phyloP scores from a whole-genome alignment of 2,888 invertebrate genomes.

The Leucania comma region DNA sequence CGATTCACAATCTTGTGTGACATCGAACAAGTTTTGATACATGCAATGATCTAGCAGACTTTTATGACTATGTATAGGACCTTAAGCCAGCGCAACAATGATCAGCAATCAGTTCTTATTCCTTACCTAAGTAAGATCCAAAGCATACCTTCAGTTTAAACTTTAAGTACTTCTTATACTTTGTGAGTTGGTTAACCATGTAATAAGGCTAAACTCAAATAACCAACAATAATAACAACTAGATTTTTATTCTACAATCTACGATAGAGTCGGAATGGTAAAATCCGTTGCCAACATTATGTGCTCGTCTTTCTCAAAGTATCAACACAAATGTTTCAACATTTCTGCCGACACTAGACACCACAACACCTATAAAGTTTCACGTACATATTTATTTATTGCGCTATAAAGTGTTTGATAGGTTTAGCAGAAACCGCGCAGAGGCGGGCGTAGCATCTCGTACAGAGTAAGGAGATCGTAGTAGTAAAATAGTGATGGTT shows the following conservation, averaged over 20 bases:
- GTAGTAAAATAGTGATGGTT: conserved; percentile 39
- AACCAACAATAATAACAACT: too few species aligned
- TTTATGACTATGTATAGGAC: too few species aligned
- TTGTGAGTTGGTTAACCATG: not conserved
- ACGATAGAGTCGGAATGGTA: too few species aligned
- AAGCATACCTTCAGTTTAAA: not conserved
- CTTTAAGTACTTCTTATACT: not conserved
- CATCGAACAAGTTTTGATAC: not conserved
- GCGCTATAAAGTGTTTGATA: conserved; percentile 29
- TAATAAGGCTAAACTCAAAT: too few species aligned
- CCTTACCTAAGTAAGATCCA: not conserved
- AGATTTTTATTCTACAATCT: not conserved
- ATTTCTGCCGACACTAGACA: not conserved
- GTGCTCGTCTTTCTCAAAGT: not conserved
- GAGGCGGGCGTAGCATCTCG: not conserved
- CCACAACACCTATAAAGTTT: conserved; percentile 4
- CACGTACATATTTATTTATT: conserved; percentile 27
- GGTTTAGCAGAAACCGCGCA: conserved; percentile 5
- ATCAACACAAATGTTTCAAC: not conserved
- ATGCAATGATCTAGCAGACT: not conserved
- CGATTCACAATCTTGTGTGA: not conserved
- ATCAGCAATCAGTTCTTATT: not conserved
- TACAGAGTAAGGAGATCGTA: conserved; percentile 14
- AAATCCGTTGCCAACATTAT: not conserved
- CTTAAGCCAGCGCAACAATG: not conserved